Conservation (phyloP, 2,888 invertebrate species). For the Melikaiella ostensackeni region DNA sequence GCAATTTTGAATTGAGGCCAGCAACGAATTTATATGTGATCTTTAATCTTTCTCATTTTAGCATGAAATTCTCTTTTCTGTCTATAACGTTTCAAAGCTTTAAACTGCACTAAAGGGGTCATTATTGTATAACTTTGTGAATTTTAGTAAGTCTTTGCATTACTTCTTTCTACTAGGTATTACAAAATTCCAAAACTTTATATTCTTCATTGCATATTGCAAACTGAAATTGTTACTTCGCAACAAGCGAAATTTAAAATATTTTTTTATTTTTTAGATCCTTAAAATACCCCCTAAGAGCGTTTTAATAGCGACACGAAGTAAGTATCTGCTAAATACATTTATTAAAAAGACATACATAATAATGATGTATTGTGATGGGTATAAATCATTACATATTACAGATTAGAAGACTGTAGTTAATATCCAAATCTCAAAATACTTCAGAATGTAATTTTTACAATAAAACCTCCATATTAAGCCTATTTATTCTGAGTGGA, state of each 20-base stretch:
- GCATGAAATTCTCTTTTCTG: slow-evolving; percentile 17
- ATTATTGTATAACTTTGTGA: slow-evolving; percentile 22
- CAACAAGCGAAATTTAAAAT: slow-evolving; percentile 11
- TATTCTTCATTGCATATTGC: slow-evolving; percentile 2
- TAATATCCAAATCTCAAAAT: background rate
- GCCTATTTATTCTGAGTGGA: background rate
- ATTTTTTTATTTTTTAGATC: slow-evolving; percentile 54
- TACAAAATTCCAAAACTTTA: background rate
- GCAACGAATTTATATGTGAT: slow-evolving; percentile 11
- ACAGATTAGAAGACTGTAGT: background rate
- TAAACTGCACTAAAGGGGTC: background rate
- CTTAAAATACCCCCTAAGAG: slow-evolving; percentile 41
- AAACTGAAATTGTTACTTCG: background rate
- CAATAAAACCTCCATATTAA: slow-evolving; percentile 3
- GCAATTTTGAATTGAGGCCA: slow-evolving; percentile 20
- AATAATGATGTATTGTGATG: slow-evolving; percentile 40
- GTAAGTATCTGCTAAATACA: slow-evolving; percentile 56
- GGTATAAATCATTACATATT: slow-evolving; percentile 22
- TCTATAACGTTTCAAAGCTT: slow-evolving; percentile 10
- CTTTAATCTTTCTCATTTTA: slow-evolving; percentile 21
- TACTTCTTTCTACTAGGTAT: background rate
- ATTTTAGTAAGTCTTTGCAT: slow-evolving; percentile 27
- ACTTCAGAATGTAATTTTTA: background rate
- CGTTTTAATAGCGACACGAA: slow-evolving; percentile 25
- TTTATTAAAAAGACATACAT: slow-evolving; percentile 57